Conservation (phyloP, 1,140 invertebrate genomes). For the Drosophila littoralis region DNA sequence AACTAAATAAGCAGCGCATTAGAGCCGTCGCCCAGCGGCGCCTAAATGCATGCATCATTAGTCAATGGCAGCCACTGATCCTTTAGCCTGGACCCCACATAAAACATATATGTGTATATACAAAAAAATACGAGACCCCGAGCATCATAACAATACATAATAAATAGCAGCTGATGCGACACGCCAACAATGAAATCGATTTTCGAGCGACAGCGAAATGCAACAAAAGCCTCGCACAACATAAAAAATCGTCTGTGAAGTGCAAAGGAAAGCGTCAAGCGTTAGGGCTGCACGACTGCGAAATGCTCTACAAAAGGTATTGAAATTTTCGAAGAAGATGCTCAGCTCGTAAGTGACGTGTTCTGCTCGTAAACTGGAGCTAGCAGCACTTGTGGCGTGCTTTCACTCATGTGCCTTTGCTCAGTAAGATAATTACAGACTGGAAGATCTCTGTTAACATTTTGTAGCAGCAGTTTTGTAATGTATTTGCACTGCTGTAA, state of each 20-base stretch:
- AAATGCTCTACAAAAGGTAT: background rate
- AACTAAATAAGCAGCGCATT: constrained; percentile 18
- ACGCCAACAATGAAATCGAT: constrained; percentile 60
- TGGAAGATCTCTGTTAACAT: no score
- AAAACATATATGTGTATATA: background rate
- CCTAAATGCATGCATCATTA: constrained; percentile 30
- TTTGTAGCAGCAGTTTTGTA: no score
- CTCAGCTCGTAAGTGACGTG: no score
- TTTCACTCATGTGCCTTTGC: no score
- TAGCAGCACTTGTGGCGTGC: background rate
- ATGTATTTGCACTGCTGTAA: no score
- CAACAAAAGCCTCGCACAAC: constrained; percentile 25
- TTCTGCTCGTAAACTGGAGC: background rate
- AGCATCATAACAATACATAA: constrained; percentile 51
- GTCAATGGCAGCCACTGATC: constrained; percentile 24
- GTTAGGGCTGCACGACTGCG: background rate
- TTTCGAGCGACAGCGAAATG: constrained; percentile 42
- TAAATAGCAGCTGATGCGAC: constrained; percentile 60
- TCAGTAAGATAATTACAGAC: no score
- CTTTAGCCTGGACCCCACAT: background rate
- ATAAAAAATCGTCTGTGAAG: constrained; percentile 27
- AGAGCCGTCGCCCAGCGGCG: constrained; percentile 10
- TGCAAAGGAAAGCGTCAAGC: background rate
- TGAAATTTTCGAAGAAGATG: no score
- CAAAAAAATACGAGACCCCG: background rate